Conservation (phyloP, 1,140 invertebrate species). For the Hesperophylax magnus region DNA sequence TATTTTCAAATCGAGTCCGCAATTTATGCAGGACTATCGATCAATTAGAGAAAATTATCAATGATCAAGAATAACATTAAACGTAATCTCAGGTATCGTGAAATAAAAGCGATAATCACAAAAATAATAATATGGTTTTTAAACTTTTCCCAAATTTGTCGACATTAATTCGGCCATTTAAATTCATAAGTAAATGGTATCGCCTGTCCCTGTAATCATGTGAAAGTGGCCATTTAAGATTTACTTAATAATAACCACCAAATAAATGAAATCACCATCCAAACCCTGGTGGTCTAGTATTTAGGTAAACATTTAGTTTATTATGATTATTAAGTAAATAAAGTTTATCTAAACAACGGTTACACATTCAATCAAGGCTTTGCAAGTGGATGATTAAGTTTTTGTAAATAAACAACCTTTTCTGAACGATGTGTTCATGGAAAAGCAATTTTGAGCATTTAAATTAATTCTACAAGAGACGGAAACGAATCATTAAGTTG, state of each 20-base stretch:
- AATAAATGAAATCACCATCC: conserved; percentile 23
- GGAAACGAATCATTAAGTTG: no score
- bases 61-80: background rate
- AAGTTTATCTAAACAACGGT: conserved; percentile 15
- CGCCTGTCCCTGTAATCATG: conserved; percentile 15
- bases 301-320: conserved; percentile 21
- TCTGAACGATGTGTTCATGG: no score
- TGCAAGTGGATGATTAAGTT: background rate
- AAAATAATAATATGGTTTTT: no score
- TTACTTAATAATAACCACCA: conserved; percentile 40
- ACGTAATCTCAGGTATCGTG: no score
- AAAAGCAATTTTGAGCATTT: no score
- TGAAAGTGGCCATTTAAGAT: background rate
- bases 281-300: conserved; percentile 20
- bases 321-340: conserved; percentile 46
- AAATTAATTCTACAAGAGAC: no score
- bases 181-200: conserved; percentile 38
- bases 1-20: no score
- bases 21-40: no score
- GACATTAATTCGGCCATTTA: conserved; percentile 25
- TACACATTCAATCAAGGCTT: conserved; percentile 32
- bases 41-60: no score
- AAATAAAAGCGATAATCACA: no score
- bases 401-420: no score
- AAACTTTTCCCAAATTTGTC: no score